Percentiles rank a stretch among this genome's conserved stretches.
phyloP scores from a whole-genome alignment of 2,113 vertebrate genomes.

The Leucoraja erinaceus region DNA sequence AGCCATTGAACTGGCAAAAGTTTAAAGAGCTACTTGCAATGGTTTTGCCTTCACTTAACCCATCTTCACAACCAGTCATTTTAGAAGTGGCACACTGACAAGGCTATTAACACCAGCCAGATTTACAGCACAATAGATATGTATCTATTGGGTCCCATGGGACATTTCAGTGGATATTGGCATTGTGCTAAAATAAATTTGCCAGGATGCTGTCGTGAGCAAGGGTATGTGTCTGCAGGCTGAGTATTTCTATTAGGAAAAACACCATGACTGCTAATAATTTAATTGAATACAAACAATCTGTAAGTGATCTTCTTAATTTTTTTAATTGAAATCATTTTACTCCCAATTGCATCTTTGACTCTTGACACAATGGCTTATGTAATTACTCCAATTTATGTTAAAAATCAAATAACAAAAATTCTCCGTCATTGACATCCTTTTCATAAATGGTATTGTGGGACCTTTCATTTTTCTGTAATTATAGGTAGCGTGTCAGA shows the following conservation, averaged over 20 bases:
- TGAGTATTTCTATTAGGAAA: background rate
- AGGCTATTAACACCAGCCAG: background rate
- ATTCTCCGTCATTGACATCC: background rate
- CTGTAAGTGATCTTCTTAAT: background rate
- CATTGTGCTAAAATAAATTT: background rate
- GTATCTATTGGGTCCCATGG: background rate
- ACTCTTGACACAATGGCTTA: background rate
- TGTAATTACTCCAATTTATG: constrained; percentile 21
- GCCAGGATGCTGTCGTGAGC: background rate
- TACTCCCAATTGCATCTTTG: background rate
- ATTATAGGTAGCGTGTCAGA: background rate
- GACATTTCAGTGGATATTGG: background rate
- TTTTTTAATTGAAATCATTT: background rate
- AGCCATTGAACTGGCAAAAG: background rate
- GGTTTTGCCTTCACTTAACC: background rate
- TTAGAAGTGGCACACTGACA: background rate
- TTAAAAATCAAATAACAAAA: background rate
- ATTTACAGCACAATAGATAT: background rate
- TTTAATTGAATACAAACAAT: background rate
- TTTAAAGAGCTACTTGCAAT: background rate
- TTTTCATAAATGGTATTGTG: background rate
- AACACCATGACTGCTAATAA: background rate
- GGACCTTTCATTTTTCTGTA: background rate
- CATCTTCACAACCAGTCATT: background rate
- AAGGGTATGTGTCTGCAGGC: background rate